Base-by-base conservation (phyloP, 2,888 invertebrate genomes). In the Oligia latruncula region DNA sequence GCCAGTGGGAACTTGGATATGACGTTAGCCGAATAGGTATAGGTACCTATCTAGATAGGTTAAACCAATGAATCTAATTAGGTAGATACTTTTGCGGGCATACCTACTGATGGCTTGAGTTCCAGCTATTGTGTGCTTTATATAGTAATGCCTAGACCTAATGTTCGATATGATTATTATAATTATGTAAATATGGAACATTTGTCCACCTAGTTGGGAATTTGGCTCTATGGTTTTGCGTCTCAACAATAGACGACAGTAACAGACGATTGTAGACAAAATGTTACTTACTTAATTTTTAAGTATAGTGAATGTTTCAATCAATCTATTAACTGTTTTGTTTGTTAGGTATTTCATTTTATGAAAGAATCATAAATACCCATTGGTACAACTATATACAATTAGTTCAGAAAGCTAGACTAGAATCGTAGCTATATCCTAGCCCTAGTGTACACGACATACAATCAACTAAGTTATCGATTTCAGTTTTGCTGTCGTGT, bases 381-480 rank as follows among this genome's bases (percentile, higher is more conserved):
- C 17, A 64, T 64, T 8, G 29, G 29, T 62, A 62, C 3, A 43
- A 40, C 11, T 17, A n/a, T 3, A n/a, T n/a, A n/a, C 13, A 23
- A n/a, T 17, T 29, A 17, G 23, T 29, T 43, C 4, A 29, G 11
- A 11, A 46, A 35, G 3, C n/a, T 46, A 77, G 6, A 58, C 46
- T 17, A 65, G 13, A 66, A n/a, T 66, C 2, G 11, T 55, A 35
- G n/a, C 60, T 77, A 43, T 43, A 66, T 66, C 5, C 35, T 76
- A 17, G 15, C 46, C 23, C 23, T 15, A 58, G 15, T n/a, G 9
- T 40, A 60, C 13, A 66, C 15, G 49, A 52, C 43, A 67, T 64
- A 11, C 49, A 58, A 71, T 68, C 68, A 81, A 81, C 15, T 49
- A 4, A 40, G 85, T 86, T 46, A 76, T 82, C 64, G 40, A 72